Base-by-base conservation (phyloP, 2,888 invertebrate genomes). In the Diachrysia chrysitis region DNA sequence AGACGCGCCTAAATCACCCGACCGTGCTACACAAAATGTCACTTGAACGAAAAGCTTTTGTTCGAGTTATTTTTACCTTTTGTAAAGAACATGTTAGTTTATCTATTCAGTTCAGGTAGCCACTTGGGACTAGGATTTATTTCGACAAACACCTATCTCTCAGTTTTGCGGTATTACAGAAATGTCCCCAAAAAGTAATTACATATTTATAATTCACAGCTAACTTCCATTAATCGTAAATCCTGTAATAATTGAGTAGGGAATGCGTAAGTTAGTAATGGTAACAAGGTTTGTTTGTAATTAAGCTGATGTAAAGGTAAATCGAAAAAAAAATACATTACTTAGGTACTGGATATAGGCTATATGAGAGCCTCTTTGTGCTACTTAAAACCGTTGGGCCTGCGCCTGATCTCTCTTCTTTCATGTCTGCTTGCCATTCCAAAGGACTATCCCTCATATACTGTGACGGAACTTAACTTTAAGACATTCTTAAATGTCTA, bases 161-260 rank as follows among this genome's bases (percentile, higher is more conserved):
- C 35, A 57, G 17, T n/a, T 59, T 42, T 51, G 54, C 9, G 57
- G 35, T 29, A 51, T 46, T 19, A 42, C 16, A 48, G 32, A 32
- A 54, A 68, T 12, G n/a, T n/a, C 17, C 17, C 0, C 1, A 57
- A 55, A 58, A 60, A 78, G 57, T 48, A 71, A 78, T 73, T 61
- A 58, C 59, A 17, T 58, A 73, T 76, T 58, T 63, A 73, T 78
- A 61, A 78, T 76, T 69, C 69, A 77, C n/a, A 0, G 14, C 32
- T 2, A 21, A 62, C 46, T 58, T 16, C n/a, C 21, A 59, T 21
- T 23, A 66, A 53, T 51, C 58, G 35, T 62, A 76, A 48, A 25
- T 25, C 12, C 48, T 58, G 17, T 51, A 46, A 35, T 48, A 60
- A 58, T 57, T 19, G 42, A 35, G 35, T 57, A n/a, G 59, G 48